Conservation (phyloP, 2,888 invertebrate species). For the Philereme transversata region DNA sequence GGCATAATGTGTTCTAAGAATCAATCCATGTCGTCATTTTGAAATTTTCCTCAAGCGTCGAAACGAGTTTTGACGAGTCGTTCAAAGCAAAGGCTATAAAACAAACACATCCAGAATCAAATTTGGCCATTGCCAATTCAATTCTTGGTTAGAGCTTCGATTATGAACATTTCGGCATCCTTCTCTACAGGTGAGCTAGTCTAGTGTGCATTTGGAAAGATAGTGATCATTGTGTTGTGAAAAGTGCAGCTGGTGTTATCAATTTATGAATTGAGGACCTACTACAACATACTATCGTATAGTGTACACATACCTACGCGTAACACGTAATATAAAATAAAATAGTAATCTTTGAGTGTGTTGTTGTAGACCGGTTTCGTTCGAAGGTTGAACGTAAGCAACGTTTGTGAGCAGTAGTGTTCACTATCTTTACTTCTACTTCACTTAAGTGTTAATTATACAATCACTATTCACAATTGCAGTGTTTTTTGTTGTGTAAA, state of each 20-base stretch:
- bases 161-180: conserved; percentile 51
- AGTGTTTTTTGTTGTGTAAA: conserved; percentile 1
- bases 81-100: conserved; percentile 11
- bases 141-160: conserved; percentile 27
- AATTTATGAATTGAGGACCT: conserved; percentile 11
- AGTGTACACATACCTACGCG: conserved; percentile 2
- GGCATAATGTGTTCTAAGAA: neutral
- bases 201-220: conserved; percentile 7
- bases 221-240: conserved; percentile 29
- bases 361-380: neutral
- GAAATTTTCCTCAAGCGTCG: conserved; percentile 25
- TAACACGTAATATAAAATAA: conserved; percentile 8
- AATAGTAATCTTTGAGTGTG: neutral
- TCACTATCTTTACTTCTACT: too few relatives aligned
- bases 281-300: neutral
- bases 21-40: conserved; percentile 20
- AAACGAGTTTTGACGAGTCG: conserved; percentile 39
- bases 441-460: neutral
- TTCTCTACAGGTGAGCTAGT: conserved; percentile 43
- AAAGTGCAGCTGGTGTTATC: conserved; percentile 24
- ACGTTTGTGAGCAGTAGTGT: conserved; percentile 12
- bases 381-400: conserved; percentile 32
- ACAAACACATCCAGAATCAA: neutral
- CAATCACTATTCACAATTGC: neutral
- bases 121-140: too few relatives aligned